Evolutionary conservation across 2,888 invertebrate genomes (phyloP), one percentile per base, ranked within the genome.

Genomic region (Diarsia mendica): DNA sequence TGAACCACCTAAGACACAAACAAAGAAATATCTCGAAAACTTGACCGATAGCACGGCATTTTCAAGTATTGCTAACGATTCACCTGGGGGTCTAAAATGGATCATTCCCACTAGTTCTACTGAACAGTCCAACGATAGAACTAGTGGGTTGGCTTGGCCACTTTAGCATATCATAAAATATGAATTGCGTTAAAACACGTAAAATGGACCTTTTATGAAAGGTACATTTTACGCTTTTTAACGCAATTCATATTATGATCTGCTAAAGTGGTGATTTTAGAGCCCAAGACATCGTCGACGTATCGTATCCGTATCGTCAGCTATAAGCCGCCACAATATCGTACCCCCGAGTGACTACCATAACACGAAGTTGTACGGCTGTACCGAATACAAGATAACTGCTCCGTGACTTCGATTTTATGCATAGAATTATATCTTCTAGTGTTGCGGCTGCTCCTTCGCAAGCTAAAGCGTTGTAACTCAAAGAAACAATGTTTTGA

Each of bases 381-480:
- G 69, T 75, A 84, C 75, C 72, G 55, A 81, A 73, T 71, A 71
- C 73, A 71, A 69, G 82, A 77, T 76, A 80, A 72, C 74, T 46
- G 68, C 53, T 69, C 13, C 53, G 60, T 77, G 82, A 74, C 82
- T 81, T 74, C 77, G 85, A 85, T 85, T 80, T 74, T 85, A 80
- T 85, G 77, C 83, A 73, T 73, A 64, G 66, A 79, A 81, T 72
- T 81, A 83, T 81, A 79, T 72, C 69, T 79, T 72, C 68, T 63
- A 80, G 61, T 83, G 69, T 79, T 58, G 79, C 49, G n/a, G 58
- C 53, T 58, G 63, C 77, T 67, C 8, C n/a, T 23, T 15, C 5
- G n/a, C n/a, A 23, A 63, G 44, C 44, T n/a, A 23, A 63, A 63
- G 23, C 13, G 63, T 6, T 15, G 15, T 44, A 63, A 23, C n/a